Evolutionary conservation across 2,113 vertebrate species (phyloP).

Genomic region (Alosa alosa): DNA sequence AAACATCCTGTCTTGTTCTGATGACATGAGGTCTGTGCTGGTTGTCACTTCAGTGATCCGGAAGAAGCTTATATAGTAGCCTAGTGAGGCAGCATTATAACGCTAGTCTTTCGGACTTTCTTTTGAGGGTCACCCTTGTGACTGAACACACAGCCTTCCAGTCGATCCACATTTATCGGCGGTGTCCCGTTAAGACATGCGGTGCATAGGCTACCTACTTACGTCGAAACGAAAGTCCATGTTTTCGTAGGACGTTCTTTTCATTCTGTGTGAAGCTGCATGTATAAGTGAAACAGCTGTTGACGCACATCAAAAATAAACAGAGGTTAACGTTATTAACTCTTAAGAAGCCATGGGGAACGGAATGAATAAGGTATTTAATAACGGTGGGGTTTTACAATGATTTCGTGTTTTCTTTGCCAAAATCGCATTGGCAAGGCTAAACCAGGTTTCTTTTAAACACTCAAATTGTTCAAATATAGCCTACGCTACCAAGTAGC

Average conservation of each 20-base stretch:
- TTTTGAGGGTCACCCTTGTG: neutral
- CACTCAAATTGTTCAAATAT: neutral
- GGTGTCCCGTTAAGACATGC: neutral
- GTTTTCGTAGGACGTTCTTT: neutral
- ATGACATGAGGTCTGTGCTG: neutral
- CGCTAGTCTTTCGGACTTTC: neutral
- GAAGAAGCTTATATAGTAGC: neutral
- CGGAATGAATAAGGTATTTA: conserved; percentile 73
- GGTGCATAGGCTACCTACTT: neutral
- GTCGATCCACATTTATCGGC: neutral
- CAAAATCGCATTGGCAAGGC: neutral
- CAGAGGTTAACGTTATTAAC: conserved; percentile 6
- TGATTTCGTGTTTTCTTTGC: neutral
- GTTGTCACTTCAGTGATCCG: neutral
- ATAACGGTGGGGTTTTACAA: neutral
- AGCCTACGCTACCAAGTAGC: neutral
- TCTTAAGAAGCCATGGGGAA: conserved; percentile 65
- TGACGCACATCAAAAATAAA: neutral
- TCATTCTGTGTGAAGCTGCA: neutral
- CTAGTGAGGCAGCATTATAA: neutral
- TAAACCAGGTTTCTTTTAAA: neutral
- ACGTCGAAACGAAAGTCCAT: neutral
- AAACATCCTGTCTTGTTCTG: neutral
- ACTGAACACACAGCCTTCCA: neutral
- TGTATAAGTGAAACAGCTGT: neutral